phyloP scores from a whole-genome alignment of 2,113 vertebrate genomes.

The Leptodactylus fuscus region DNA sequence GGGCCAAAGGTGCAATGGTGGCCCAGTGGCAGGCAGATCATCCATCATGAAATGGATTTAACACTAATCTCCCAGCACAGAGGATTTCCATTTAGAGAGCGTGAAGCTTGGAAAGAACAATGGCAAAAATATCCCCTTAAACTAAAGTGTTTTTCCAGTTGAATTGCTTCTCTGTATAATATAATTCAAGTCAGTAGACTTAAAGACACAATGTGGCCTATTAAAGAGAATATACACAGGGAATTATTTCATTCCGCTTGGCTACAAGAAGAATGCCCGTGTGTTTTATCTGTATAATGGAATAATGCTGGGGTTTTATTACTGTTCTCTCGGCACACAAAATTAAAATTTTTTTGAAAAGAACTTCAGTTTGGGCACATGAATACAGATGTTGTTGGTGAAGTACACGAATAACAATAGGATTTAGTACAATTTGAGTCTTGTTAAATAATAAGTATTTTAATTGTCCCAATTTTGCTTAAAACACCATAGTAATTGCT shows the following conservation, averaged over 20 bases:
- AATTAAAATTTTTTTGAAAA: background rate
- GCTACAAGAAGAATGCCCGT: background rate
- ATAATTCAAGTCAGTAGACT: constrained; percentile 21
- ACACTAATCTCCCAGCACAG: constrained; percentile 59
- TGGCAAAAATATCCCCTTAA: background rate
- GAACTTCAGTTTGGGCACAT: background rate
- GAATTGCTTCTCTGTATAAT: constrained; percentile 24
- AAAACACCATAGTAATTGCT: no score
- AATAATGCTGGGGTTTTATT: background rate
- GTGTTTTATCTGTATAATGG: constrained; percentile 26
- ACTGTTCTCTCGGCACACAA: background rate
- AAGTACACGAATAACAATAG: background rate
- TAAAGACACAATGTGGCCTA: constrained; percentile 40
- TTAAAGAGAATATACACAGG: constrained; percentile 31
- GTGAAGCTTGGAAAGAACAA: constrained; percentile 10
- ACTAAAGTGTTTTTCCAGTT: constrained; percentile 57
- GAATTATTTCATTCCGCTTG: background rate
- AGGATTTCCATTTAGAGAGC: constrained; percentile 58
- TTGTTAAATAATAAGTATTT: background rate
- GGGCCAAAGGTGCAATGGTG: constrained; percentile 64
- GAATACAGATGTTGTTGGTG: background rate
- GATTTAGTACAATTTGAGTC: background rate
- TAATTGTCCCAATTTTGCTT: no score
- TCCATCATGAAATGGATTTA: constrained; percentile 66
- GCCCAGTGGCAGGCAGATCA: constrained; percentile 62